A percentile compares a stretch with the other conserved stretches of the same genome.
These are phyloP conservation scores for Cynopterus brachyotis DNA, from an alignment of 2,113 vertebrate species.

Conservation along the genomic window DNA sequence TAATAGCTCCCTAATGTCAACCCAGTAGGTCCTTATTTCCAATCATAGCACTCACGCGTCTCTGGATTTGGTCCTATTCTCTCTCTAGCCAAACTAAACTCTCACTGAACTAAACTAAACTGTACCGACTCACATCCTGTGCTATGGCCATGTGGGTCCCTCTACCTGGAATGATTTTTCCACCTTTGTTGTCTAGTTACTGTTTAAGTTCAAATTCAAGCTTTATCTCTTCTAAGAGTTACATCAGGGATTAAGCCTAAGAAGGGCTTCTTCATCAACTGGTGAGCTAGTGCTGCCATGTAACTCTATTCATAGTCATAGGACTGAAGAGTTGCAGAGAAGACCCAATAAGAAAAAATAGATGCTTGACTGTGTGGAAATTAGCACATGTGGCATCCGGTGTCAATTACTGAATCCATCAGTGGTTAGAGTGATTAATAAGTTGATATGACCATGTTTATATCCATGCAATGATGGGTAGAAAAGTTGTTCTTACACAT, in stretches of 20 bases:
- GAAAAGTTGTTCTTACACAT: neutral
- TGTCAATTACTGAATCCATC: neutral
- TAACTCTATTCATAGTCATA: neutral
- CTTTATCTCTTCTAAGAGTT: neutral
- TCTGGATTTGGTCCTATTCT: neutral
- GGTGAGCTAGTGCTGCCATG: neutral
- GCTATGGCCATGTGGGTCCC: neutral
- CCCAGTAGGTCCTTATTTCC: neutral
- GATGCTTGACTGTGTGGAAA: neutral
- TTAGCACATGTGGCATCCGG: neutral
- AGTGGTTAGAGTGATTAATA: too few relatives aligned
- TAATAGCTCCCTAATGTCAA: neutral
- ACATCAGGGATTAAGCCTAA: neutral
- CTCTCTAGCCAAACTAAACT: fast-evolving
- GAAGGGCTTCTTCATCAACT: neutral
- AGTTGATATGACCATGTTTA: neutral
- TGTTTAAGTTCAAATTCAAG: neutral
- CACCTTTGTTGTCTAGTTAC: neutral
- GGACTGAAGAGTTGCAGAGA: neutral
- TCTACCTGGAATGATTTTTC: neutral
- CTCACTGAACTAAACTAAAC: neutral
- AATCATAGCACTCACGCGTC: neutral
- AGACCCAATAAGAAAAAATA: neutral
- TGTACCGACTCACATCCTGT: neutral
- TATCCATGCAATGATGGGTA: neutral